Percentiles rank a stretch among this genome's conserved stretches.
These are phyloP conservation scores for Tholera decimalis DNA, from an alignment of 2,888 invertebrate species.

Conservation along the genomic window DNA sequence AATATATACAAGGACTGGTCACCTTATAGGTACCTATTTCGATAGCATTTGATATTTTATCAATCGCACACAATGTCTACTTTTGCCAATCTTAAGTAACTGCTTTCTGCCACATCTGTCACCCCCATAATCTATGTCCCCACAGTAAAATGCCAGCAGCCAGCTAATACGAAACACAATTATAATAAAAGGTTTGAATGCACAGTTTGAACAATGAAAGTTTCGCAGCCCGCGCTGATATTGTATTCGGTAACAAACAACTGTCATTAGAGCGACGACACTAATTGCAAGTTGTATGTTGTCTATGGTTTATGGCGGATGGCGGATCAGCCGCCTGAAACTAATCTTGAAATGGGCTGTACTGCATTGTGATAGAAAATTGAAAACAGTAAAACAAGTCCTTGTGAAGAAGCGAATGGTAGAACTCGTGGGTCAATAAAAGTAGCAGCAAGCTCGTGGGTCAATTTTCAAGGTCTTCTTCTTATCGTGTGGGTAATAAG, in stretches of 20 bases:
- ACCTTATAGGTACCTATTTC: too few relatives aligned
- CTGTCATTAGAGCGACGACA: slow-evolving; percentile 56
- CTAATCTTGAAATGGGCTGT: slow-evolving; percentile 55
- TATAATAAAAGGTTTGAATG: slow-evolving; percentile 61
- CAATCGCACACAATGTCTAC: too few relatives aligned
- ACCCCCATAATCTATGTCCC: slow-evolving; percentile 18
- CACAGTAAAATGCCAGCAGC: slow-evolving; percentile 47
- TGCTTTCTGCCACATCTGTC: slow-evolving; percentile 24
- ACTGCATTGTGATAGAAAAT: slow-evolving; percentile 23
- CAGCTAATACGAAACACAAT: slow-evolving; percentile 55
- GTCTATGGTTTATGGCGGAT: slow-evolving; percentile 51
- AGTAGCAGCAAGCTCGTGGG: too few relatives aligned
- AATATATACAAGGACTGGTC: too few relatives aligned
- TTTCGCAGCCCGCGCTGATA: slow-evolving; percentile 48
- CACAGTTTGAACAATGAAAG: slow-evolving; percentile 49
- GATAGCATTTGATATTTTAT: too few relatives aligned
- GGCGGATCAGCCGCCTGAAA: slow-evolving; percentile 57
- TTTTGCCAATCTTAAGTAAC: too few relatives aligned
- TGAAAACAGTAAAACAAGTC: slow-evolving; percentile 32
- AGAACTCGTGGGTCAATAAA: not conserved
- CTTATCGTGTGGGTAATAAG: too few relatives aligned
- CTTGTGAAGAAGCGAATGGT: not conserved
- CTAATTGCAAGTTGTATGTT: slow-evolving; percentile 60
- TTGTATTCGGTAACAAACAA: slow-evolving; percentile 63
- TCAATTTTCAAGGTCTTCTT: too few relatives aligned